Evolutionary conservation across 2,113 vertebrate genomes (phyloP), one percentile per base, ranked within the genome.

Genomic region (Sinocyclocheilus rhinocerous): DNA sequence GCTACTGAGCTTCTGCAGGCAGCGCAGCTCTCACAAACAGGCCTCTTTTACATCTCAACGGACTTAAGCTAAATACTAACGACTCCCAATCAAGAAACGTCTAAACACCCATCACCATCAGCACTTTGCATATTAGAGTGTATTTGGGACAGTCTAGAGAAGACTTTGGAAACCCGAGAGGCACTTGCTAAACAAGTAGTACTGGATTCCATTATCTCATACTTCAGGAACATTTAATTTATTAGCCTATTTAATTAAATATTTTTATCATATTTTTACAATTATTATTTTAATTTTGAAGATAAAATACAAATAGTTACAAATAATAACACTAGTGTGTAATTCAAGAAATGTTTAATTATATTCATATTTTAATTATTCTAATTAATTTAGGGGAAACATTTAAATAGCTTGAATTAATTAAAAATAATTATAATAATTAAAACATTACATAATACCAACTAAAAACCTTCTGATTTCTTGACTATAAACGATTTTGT

Each of bases 21-120:
- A 59, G 67, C 18, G 57, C 33, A 86, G 79, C 48, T 26, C 67
- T 55, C 81, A 81, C 70, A 72, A 26, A 73, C 52, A 83, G 70
- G 72, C 89, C 77, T 88, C 52, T 86, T 89, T 89, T 84, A 86
- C 87, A 88, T 86, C 70, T 86, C 76, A 84, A 84, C 72, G 50
- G 83, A 84, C 57, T 75, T 73, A 65, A 81, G 84, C 77, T 72
- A 89, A 88, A 84, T 88, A 84, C 81, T 86, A 89, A 84, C 76
- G 76, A 88, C 86, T 87, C 78, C 86, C 84, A 84, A 82, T 87
- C 84, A 86, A 81, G 65, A 65, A 20, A 59, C 20, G 22, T 42
- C 59, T 81, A 78, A 89, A 86, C 20, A 76, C 20, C 29, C 29
- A 63, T 72, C 85, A 84, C 63, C 36, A 39, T 67, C 82, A 84